These are phyloP conservation scores for Arrhamphus sclerolepis DNA, from an alignment of 2,797 vertebrate species.

Conservation along the genomic window DNA sequence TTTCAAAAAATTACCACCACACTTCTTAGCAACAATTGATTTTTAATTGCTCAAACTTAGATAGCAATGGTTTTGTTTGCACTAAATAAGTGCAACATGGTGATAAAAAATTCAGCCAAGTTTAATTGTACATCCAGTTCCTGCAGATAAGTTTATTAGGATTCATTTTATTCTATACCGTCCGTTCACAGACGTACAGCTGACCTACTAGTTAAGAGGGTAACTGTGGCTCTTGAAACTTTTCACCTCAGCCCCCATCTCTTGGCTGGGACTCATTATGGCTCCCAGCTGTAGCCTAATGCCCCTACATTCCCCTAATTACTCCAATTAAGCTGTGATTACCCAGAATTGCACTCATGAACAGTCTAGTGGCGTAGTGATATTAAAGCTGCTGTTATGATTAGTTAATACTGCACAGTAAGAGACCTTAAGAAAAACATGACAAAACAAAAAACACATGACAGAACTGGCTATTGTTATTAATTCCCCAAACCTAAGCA, in stretches of 20 bases:
- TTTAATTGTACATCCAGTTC: background rate
- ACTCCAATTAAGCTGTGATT: conserved; percentile 86
- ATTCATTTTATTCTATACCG: conserved; percentile 27
- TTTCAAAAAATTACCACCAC: conserved; percentile 45
- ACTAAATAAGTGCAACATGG: conserved; percentile 9
- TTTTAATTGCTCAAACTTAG: background rate
- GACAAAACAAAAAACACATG: conserved; percentile 10
- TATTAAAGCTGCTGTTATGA: conserved; percentile 70
- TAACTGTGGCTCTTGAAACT: conserved; percentile 68
- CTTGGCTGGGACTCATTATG: conserved; percentile 68
- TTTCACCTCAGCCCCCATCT: conserved; percentile 58
- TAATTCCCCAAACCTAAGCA: conserved; percentile 29
- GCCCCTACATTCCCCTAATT: conserved; percentile 83
- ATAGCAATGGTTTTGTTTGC: conserved; percentile 34
- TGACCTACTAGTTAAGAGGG: conserved; percentile 63
- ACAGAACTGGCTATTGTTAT: no score
- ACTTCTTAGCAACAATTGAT: conserved; percentile 14
- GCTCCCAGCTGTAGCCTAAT: conserved; percentile 84
- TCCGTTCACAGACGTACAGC: conserved; percentile 35
- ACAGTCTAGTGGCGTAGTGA: conserved; percentile 67
- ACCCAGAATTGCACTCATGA: conserved; percentile 82
- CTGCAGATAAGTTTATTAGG: background rate
- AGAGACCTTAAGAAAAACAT: conserved; percentile 21
- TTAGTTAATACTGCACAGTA: conserved; percentile 51
- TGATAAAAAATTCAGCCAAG: background rate